Percentiles rank a stretch among this genome's conserved stretches.
These are phyloP conservation scores for Aproaerema taeniolella DNA, from an alignment of 2,888 invertebrate genomes.

Conservation along the genomic window DNA sequence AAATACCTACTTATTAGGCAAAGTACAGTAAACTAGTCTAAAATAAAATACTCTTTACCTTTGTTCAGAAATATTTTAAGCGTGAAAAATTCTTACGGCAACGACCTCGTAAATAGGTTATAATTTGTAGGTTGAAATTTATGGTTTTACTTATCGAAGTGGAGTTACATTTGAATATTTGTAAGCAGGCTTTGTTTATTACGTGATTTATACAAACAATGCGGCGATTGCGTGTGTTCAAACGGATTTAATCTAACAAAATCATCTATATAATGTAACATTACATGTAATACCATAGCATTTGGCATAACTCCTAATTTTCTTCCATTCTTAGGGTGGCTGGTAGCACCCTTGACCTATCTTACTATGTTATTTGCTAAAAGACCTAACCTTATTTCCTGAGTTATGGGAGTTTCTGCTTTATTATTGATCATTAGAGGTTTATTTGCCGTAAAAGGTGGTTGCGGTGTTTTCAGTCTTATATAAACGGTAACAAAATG, in stretches of 20 bases:
- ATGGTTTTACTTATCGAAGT: too few relatives aligned
- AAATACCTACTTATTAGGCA: too few relatives aligned
- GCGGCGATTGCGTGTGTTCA: neutral
- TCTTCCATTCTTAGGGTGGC: conserved; percentile 43
- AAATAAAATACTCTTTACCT: too few relatives aligned
- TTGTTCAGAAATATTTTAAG: too few relatives aligned
- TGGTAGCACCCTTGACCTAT: conserved; percentile 71
- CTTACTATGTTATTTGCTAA: conserved; percentile 19
- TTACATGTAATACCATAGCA: conserved; percentile 11
- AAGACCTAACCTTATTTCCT: neutral
- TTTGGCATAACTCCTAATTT: conserved; percentile 39
- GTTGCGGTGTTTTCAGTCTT: conserved; percentile 36
- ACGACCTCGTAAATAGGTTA: too few relatives aligned
- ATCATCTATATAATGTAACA: conserved; percentile 1
- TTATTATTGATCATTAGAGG: neutral
- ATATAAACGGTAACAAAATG: conserved; percentile 73
- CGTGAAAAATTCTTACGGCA: too few relatives aligned
- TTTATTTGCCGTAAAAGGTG: neutral
- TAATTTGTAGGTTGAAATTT: too few relatives aligned
- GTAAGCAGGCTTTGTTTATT: neutral
- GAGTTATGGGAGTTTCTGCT: neutral
- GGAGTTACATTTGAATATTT: too few relatives aligned
- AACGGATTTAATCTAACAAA: neutral
- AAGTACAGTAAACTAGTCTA: too few relatives aligned
- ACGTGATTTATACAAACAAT: neutral